Evolutionary conservation across 1,140 invertebrate genomes (phyloP).

Genomic region (Drosophila repleta): DNA sequence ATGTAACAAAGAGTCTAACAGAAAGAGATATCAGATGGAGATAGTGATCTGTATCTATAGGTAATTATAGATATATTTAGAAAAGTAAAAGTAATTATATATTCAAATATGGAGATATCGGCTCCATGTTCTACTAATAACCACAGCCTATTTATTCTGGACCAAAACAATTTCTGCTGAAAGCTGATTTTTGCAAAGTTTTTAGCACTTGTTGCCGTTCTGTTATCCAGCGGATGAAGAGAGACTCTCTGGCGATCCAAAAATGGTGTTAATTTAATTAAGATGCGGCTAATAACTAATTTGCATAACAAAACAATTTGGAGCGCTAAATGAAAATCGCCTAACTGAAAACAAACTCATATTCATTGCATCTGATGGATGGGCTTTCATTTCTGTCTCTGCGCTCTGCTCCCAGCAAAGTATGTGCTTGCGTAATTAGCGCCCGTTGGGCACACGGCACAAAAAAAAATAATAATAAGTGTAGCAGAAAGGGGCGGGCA

Average conservation of each 20-base stretch:
- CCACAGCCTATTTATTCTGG: background rate
- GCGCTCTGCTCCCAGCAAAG: constrained; percentile 10
- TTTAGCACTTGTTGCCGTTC: constrained; percentile 58
- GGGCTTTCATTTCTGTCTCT: constrained; percentile 47
- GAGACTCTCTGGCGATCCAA: constrained; percentile 24
- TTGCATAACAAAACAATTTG: constrained; percentile 67
- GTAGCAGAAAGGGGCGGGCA: constrained; percentile 50
- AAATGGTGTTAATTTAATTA: constrained; percentile 77
- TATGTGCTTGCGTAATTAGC: constrained; percentile 76
- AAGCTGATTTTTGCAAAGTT: constrained; percentile 35
- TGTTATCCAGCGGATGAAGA: constrained; percentile 19
- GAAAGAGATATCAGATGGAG: background rate
- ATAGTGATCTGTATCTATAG: background rate
- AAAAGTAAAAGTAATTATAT: background rate
- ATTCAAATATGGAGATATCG: background rate
- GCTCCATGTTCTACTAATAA: no score
- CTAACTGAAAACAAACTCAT: constrained; percentile 2
- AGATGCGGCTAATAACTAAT: constrained; percentile 68
- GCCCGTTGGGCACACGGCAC: constrained; percentile 30
- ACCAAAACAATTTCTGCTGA: background rate
- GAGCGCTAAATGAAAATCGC: constrained; percentile 39
- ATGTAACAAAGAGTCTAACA: background rate
- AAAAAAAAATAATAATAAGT: constrained; percentile 40
- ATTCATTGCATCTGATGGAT: constrained; percentile 35
- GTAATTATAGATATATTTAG: background rate